Evolutionary conservation across 1,140 invertebrate species (phyloP).

Genomic region (Doryteuthis pealeii): DNA sequence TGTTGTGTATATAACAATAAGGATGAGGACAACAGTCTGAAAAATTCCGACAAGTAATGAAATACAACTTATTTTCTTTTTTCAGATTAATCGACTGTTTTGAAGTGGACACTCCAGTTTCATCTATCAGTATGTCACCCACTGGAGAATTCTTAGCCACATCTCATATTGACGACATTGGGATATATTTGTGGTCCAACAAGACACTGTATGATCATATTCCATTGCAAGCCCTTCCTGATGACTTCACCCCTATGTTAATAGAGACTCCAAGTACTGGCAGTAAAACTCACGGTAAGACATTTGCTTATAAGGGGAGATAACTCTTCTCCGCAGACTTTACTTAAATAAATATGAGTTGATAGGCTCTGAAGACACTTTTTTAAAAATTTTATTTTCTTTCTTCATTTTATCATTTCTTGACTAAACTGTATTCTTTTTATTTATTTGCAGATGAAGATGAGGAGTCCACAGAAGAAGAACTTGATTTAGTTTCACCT

Average conservation of each 20-base stretch:
- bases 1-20: too few relatives aligned
- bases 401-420: too few relatives aligned
- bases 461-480: slow-evolving; percentile 38
- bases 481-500: slow-evolving; percentile 54
- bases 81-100: slow-evolving; percentile 57
- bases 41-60: too few relatives aligned
- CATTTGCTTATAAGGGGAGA: too few relatives aligned
- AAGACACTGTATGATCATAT: slow-evolving; percentile 79
- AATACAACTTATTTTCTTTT: too few relatives aligned
- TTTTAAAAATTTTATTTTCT: too few relatives aligned
- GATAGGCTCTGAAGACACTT: too few relatives aligned
- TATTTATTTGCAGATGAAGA: slow-evolving; percentile 13
- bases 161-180: slow-evolving; percentile 82
- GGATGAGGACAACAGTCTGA: too few relatives aligned
- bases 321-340: too few relatives aligned
- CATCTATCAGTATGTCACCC: slow-evolving; percentile 85
- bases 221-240: slow-evolving; percentile 73
- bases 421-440: too few relatives aligned
- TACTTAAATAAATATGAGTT: too few relatives aligned
- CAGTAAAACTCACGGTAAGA: slow-evolving; percentile 21
- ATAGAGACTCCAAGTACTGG: slow-evolving; percentile 66
- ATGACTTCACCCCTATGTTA: slow-evolving; percentile 65
- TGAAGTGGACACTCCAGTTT: slow-evolving; percentile 56
- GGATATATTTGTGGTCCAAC: slow-evolving; percentile 94
- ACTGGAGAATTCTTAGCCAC: slow-evolving; percentile 89